Percentiles rank a stretch among this genome's conserved stretches.
These are phyloP conservation scores for Drosophila mimica DNA, from an alignment of 2,888 invertebrate genomes.

Conservation along the genomic window DNA sequence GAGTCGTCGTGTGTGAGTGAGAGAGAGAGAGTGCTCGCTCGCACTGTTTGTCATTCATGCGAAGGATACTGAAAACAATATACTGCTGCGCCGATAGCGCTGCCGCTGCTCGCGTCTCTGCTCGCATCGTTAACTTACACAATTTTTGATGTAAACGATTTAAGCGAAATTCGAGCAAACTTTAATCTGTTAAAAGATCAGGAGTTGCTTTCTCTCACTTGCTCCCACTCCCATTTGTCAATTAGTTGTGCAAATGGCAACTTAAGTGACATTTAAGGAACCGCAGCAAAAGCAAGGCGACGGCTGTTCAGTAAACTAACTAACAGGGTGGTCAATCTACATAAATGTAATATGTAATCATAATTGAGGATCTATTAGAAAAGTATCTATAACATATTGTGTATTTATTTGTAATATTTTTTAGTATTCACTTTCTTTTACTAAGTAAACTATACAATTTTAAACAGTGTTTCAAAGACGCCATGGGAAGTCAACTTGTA, in stretches of 20 bases:
- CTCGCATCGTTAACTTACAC: conserved; percentile 27
- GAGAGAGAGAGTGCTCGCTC: not conserved
- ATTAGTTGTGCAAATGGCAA: conserved; percentile 54
- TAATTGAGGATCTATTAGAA: not conserved
- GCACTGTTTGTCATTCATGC: conserved; percentile 60
- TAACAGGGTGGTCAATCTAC: conserved; percentile 9
- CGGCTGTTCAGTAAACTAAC: conserved; percentile 55
- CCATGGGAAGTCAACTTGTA: not conserved
- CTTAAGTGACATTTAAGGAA: conserved; percentile 51
- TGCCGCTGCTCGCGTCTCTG: conserved; percentile 18
- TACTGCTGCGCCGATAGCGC: conserved; percentile 34
- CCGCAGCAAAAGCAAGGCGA: conserved; percentile 37
- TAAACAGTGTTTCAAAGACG: not conserved
- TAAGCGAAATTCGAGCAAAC: conserved; percentile 74
- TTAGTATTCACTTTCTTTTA: not conserved
- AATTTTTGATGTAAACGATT: conserved; percentile 55
- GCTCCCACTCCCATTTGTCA: conserved; percentile 53
- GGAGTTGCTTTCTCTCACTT: not conserved
- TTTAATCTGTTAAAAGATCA: conserved; percentile 39
- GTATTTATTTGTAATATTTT: not conserved
- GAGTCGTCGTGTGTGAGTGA: conserved; percentile 11
- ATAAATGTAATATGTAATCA: not conserved
- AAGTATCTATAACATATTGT: not conserved
- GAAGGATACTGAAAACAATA: conserved; percentile 65
- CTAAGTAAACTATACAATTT: not conserved